phyloP scores from a whole-genome alignment of 2,797 vertebrate genomes.

The Eurystomus glaucurus region DNA sequence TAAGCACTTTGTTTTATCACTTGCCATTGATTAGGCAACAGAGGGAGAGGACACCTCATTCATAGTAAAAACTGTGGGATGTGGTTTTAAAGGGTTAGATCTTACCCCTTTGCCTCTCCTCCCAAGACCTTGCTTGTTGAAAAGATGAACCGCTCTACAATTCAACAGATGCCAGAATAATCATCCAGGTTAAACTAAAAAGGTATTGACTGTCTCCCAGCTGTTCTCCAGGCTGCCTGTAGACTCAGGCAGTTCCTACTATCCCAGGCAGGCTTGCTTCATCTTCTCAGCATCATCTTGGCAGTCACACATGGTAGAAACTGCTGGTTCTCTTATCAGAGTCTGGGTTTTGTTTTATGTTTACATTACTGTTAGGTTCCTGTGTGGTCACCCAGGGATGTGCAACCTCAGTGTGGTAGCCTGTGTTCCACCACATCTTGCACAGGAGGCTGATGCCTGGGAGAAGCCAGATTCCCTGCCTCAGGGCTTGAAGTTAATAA shows the following conservation, averaged over 20 bases:
- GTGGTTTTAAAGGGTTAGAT: rapidly evolving
- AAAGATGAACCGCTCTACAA: rapidly evolving
- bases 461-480: neutral
- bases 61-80: neutral
- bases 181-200: neutral
- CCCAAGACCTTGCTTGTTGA: rapidly evolving
- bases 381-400: rapidly evolving
- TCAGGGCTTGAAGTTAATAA: rapidly evolving
- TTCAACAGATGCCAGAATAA: neutral
- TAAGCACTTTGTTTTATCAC: neutral
- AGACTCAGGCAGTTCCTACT: neutral
- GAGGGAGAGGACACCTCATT: rapidly evolving
- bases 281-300: neutral
- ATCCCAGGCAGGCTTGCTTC: rapidly evolving
- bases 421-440: neutral
- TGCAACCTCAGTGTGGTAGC: rapidly evolving
- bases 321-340: rapidly evolving
- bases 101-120: neutral
- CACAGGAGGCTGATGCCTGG: neutral
- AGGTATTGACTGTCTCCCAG: rapidly evolving
- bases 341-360: neutral
- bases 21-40: neutral
- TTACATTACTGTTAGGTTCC: rapidly evolving
- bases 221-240: neutral
- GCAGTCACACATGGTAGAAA: neutral